Evolutionary conservation across 2,888 invertebrate species (phyloP), one percentile per base, ranked within the genome.

Genomic region (Dicycla oo): DNA sequence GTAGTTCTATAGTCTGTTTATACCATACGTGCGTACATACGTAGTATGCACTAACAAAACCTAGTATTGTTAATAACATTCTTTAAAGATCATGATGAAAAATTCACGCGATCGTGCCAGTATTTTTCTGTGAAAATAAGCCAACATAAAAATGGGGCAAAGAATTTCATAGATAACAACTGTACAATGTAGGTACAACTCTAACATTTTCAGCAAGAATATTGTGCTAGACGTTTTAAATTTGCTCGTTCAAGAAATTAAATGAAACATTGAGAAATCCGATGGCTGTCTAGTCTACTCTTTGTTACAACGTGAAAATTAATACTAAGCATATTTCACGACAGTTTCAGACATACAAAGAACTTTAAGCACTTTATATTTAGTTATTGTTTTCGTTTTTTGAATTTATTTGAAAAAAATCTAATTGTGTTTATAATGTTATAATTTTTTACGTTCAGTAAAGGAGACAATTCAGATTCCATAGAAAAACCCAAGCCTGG

Each of bases 231-330:
- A 80, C 53, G 38, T 75, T 75, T 81, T 77, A 69, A 72, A 80
- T 73, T 67, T 68, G 64, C 75, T 78, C 80, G 43, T 66, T 79
- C 65, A 69, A 80, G 69, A 75, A 57, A 75, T 68, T 76, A 68
- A 80, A 81, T 64, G 64, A 68, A 81, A 80, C 73, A 69, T 56
- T 72, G 53, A 72, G 71, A 80, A 80, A 80, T 80, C 75, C 60
- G 60, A 64, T 77, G 67, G 54, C 73, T 70, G 75, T 80, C 80
- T 70, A 53, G 80, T 75, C 60, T 45, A 45, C 45, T 61, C 80
- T 79, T 79, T 80, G 75, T 80, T 75, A 53, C 53, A 80, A 53
- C 64, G 53, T 68, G 57, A 65, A 81, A 77, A 70, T 77, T 65
- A 73, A 80, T 73, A 69, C 11, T 11, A 54, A 65, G 30, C 57